Percentiles rank a stretch among this genome's conserved stretches.
Conservation (phyloP, 2,888 invertebrate species). For the Agrochola macilenta region DNA sequence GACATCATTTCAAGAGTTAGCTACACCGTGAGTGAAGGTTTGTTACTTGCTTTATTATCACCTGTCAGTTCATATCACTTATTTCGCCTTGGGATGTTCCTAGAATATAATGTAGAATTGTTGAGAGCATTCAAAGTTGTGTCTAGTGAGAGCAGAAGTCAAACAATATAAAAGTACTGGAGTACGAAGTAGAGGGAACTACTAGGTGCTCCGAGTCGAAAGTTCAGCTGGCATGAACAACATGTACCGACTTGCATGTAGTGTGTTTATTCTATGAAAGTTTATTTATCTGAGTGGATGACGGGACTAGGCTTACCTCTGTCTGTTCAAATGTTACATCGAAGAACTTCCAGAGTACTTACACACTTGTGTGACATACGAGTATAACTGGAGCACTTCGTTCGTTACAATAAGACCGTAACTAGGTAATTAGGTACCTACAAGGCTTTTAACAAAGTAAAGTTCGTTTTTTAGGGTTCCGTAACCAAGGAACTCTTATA, state of each 20-base stretch:
- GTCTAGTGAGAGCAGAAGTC: conserved; percentile 15
- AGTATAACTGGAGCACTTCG: too few species aligned
- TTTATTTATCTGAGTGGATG: conserved; percentile 11
- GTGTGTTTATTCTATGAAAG: conserved; percentile 1
- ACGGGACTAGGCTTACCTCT: background rate
- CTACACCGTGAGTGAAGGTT: background rate
- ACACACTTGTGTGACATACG: background rate
- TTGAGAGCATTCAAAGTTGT: conserved; percentile 14
- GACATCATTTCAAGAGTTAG: background rate
- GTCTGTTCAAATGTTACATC: too few species aligned
- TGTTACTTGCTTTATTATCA: background rate
- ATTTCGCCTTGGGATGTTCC: background rate
- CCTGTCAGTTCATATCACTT: background rate
- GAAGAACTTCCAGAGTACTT: background rate
- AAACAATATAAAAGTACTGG: conserved; percentile 27
- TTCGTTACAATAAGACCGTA: background rate
- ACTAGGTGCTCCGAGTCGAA: background rate
- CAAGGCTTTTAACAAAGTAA: background rate
- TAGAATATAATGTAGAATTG: conserved; percentile 8
- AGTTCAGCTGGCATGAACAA: conserved; percentile 22
- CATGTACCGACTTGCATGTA: background rate
- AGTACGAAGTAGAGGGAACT: background rate
- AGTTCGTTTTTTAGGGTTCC: too few species aligned
- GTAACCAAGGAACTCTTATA: too few species aligned
- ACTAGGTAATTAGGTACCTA: background rate